phyloP scores from a whole-genome alignment of 2,113 vertebrate species.

The Physeter macrocephalus region DNA sequence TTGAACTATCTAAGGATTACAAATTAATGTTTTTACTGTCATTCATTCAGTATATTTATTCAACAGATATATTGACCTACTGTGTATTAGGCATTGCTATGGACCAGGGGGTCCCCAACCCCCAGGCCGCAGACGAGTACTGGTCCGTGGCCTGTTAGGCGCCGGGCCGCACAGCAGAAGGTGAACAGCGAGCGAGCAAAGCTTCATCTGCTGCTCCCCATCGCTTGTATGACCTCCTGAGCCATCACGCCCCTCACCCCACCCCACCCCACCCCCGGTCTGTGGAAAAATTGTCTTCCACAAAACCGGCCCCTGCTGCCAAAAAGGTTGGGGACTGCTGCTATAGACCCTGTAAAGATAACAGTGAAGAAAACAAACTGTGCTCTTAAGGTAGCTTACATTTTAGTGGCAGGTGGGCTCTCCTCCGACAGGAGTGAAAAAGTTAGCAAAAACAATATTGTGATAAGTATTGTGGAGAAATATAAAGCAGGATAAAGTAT shows the following conservation, averaged over 20 bases:
- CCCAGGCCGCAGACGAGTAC: too few relatives aligned
- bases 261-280: too few relatives aligned
- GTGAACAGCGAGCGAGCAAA: fast-evolving
- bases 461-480: neutral
- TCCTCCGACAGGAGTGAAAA: neutral
- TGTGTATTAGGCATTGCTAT: neutral
- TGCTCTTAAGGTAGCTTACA: neutral
- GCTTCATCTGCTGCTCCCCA: too few relatives aligned
- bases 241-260: too few relatives aligned
- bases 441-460: neutral
- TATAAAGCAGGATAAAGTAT: neutral
- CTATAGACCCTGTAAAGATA: neutral
- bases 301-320: too few relatives aligned
- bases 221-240: too few relatives aligned
- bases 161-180: too few relatives aligned
- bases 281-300: too few relatives aligned
- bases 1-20: neutral
- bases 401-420: neutral
- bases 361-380: neutral
- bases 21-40: neutral
- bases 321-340: too few relatives aligned
- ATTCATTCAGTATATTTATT: neutral
- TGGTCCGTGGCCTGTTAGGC: too few relatives aligned
- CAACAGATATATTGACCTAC: neutral
- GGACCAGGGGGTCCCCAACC: too few relatives aligned